phyloP scores from a whole-genome alignment of 1,140 invertebrate species.

The Stegodyphus dumicola region DNA sequence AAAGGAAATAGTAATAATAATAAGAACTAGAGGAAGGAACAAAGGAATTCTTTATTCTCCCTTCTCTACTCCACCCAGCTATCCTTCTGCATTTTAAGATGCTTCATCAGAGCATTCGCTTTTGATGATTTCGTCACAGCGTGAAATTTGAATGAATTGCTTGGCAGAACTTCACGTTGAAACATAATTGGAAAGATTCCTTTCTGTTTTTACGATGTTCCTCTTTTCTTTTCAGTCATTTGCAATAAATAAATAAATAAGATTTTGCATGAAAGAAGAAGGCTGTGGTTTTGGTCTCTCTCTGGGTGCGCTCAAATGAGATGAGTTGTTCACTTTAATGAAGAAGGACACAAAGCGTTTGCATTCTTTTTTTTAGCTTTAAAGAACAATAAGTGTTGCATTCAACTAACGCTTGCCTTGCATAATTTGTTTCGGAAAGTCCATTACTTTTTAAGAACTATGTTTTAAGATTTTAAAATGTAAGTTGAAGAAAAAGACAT shows the following conservation, averaged over 20 bases:
- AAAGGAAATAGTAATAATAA: slow-evolving; percentile 34
- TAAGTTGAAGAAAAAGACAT: too few relatives aligned
- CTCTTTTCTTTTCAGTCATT: background rate
- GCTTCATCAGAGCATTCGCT: background rate
- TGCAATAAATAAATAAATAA: background rate
- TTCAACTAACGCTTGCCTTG: too few relatives aligned
- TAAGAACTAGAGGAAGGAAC: slow-evolving; percentile 21
- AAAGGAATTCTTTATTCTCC: slow-evolving; percentile 35
- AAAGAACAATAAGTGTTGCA: too few relatives aligned
- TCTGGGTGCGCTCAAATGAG: background rate
- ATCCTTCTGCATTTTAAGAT: background rate
- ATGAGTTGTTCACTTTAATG: slow-evolving; percentile 44
- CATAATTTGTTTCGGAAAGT: too few relatives aligned
- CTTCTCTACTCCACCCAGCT: background rate
- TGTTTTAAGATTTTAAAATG: too few relatives aligned
- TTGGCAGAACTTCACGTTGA: slow-evolving; percentile 29
- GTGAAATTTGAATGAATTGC: slow-evolving; percentile 59
- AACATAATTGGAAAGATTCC: slow-evolving; percentile 45
- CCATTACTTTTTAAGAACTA: too few relatives aligned
- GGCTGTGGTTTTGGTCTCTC: background rate
- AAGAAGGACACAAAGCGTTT: background rate
- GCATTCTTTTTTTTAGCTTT: background rate
- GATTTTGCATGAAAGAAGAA: background rate
- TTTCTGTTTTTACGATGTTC: background rate
- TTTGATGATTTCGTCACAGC: slow-evolving; percentile 54